These are phyloP conservation scores for Drosophila algonquin DNA, from an alignment of 2,888 invertebrate species.

Conservation along the genomic window DNA sequence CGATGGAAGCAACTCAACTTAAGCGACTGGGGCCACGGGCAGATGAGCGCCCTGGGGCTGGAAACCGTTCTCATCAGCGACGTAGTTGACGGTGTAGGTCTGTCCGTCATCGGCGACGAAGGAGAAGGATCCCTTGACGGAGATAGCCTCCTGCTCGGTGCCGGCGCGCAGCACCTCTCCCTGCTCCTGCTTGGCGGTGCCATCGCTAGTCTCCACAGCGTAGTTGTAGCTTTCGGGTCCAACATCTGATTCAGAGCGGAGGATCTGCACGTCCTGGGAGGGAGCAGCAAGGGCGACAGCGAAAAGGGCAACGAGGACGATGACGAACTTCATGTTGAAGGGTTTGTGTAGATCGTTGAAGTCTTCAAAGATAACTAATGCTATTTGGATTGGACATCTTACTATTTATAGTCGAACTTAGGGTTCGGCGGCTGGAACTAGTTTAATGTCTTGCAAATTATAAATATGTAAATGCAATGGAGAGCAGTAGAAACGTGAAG, in stretches of 20 bases:
- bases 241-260: constrained; percentile 40
- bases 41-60: constrained; percentile 83
- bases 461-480: not conserved
- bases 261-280: constrained; percentile 32
- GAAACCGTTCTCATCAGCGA: constrained; percentile 85
- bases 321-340: constrained; percentile 64
- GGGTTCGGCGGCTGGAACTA: constrained; percentile 6
- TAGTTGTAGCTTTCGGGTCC: constrained; percentile 15
- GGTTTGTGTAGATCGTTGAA: constrained; percentile 27
- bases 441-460: constrained; percentile 7
- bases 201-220: constrained; percentile 76
- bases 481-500: constrained; percentile 2
- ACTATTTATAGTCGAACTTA: constrained; percentile 17
- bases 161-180: too few relatives aligned
- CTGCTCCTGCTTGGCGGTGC: constrained; percentile 45
- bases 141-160: constrained; percentile 70
- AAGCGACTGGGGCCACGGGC: constrained; percentile 43
- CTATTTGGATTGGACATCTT: not conserved
- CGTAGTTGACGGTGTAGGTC: too few relatives aligned
- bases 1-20: too few relatives aligned
- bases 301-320: constrained; percentile 66
- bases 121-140: constrained; percentile 75
- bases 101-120: constrained; percentile 77
- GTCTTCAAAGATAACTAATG: constrained; percentile 29
- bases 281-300: constrained; percentile 67